Conservation (phyloP, 2,797 vertebrate species). For the Anabas testudineus region DNA sequence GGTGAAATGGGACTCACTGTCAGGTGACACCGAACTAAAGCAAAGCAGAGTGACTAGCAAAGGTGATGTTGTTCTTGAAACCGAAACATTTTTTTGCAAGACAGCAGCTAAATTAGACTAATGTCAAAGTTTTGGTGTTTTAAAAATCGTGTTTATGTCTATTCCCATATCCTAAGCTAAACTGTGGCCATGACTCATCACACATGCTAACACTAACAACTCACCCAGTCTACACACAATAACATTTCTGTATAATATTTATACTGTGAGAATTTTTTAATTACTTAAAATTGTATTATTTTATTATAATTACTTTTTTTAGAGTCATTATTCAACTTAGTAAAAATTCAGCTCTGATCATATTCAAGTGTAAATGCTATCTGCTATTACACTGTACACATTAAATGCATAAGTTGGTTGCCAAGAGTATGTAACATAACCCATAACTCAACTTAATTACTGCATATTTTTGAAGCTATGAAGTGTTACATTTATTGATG, state of each 20-base stretch:
- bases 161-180: constrained; percentile 39
- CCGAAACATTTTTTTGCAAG: not conserved
- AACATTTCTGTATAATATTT: constrained; percentile 16
- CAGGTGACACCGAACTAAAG: constrained; percentile 53
- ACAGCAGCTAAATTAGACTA: constrained; percentile 44
- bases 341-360: too few species aligned
- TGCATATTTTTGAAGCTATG: too few species aligned
- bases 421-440: too few species aligned
- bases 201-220: constrained; percentile 49
- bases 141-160: constrained; percentile 35
- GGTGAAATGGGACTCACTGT: constrained; percentile 26
- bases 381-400: too few species aligned
- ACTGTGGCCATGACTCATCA: constrained; percentile 64
- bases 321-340: too few species aligned
- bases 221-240: constrained; percentile 47
- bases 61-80: constrained; percentile 24
- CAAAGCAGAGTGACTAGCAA: constrained; percentile 11
- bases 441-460: too few species aligned
- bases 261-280: constrained; percentile 6
- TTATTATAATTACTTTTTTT: too few species aligned
- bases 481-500: too few species aligned
- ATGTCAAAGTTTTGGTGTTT: constrained; percentile 31
- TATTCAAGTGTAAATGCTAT: too few species aligned
- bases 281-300: too few species aligned
- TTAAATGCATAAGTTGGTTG: too few species aligned